Conservation (phyloP, 1,140 invertebrate species). For the Penaeus japonicus region DNA sequence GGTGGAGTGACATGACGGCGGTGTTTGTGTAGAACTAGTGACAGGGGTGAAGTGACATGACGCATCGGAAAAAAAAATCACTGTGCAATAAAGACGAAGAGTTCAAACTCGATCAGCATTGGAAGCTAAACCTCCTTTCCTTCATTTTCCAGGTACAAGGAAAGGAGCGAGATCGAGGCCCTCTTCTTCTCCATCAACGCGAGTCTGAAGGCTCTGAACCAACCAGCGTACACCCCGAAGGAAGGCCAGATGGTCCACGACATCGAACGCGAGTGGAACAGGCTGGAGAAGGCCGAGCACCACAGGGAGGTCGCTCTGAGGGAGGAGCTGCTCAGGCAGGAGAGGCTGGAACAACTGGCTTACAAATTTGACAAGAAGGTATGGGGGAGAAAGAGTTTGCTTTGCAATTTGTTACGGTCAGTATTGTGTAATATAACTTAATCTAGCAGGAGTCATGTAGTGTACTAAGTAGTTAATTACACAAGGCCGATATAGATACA, state of each 20-base stretch:
- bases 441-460: not conserved
- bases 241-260: constrained; percentile 80
- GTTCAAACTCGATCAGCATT: no score
- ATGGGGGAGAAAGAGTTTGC: not conserved
- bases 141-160: constrained; percentile 78
- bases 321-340: constrained; percentile 90
- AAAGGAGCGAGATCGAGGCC: constrained; percentile 96
- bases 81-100: no score
- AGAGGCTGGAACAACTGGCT: constrained; percentile 92
- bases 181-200: constrained; percentile 97
- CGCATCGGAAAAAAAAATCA: no score
- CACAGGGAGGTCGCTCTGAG: constrained; percentile 89
- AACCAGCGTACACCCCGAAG: constrained; percentile 84
- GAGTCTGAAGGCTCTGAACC: constrained; percentile 89
- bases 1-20: no score
- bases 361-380: constrained; percentile 96
- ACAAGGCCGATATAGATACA: no score
- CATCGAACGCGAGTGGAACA: constrained; percentile 81
- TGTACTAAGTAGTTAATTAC: no score
- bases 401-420: not conserved
- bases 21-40: no score
- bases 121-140: not conserved
- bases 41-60: no score
- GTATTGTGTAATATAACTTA: no score
- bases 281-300: constrained; percentile 94